Conservation (phyloP, 2,797 vertebrate genomes). For the Aythya fuligula region DNA sequence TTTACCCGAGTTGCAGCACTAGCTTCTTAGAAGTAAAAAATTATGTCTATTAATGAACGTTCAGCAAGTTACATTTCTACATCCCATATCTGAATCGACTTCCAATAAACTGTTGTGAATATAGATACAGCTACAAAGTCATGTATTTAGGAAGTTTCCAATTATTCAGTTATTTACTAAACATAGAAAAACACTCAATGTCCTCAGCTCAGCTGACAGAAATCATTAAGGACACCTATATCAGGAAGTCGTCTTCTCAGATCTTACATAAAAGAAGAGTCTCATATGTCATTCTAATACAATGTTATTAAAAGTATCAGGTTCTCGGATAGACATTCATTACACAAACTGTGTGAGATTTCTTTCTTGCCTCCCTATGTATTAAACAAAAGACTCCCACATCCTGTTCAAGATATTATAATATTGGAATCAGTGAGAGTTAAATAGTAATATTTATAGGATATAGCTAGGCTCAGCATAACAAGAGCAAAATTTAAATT, state of each 20-base stretch:
- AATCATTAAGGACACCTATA: neutral
- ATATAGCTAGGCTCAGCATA: neutral
- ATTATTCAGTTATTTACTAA: neutral
- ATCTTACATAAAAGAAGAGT: rapidly evolving
- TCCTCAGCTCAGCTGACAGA: neutral
- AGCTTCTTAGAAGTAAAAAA: neutral
- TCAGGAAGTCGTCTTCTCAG: neutral
- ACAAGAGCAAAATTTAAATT: neutral
- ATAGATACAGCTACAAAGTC: neutral
- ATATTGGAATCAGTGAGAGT: neutral
- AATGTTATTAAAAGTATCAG: neutral
- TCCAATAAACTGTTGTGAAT: neutral
- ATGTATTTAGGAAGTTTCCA: neutral
- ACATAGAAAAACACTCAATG: neutral
- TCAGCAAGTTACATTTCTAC: neutral
- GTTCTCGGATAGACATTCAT: neutral
- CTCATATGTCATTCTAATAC: neutral
- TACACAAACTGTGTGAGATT: neutral
- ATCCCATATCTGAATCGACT: neutral
- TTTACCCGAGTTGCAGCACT: neutral
- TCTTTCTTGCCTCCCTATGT: neutral
- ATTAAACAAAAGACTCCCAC: neutral
- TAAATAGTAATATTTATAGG: neutral
- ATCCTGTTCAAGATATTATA: neutral
- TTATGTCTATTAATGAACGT: neutral